A percentile compares a stretch with the other conserved stretches of the same genome.
Evolutionary conservation across 2,888 invertebrate species (phyloP).

Genomic region (Trissolcus brochymenae): DNA sequence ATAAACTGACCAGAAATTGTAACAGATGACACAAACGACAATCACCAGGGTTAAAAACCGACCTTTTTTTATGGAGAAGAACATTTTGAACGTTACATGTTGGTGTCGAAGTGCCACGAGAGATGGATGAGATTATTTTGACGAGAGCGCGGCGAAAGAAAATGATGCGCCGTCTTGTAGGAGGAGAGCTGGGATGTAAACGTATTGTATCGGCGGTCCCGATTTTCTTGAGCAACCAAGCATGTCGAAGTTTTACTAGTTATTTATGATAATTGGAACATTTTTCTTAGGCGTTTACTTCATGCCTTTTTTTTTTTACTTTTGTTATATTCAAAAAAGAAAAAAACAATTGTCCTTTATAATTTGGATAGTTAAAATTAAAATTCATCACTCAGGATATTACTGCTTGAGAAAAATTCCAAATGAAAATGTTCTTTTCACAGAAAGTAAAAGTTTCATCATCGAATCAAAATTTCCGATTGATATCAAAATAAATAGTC

Average conservation of each 20-base stretch:
- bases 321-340: too few relatives aligned
- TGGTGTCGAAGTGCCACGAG: conserved; percentile 6
- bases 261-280: conserved; percentile 26
- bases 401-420: too few relatives aligned
- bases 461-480: too few relatives aligned
- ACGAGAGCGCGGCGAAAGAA: conserved; percentile 32
- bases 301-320: too few relatives aligned
- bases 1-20: conserved; percentile 12
- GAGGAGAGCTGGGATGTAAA: conserved; percentile 29
- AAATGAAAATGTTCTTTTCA: too few relatives aligned
- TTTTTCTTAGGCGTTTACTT: too few relatives aligned
- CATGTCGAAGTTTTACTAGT: conserved; percentile 41
- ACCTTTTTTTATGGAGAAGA: not conserved
- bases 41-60: not conserved
- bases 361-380: too few relatives aligned
- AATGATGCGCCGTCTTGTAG: conserved; percentile 32
- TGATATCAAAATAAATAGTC: too few relatives aligned
- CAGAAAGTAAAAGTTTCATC: too few relatives aligned
- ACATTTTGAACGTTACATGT: conserved; percentile 3
- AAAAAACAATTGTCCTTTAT: too few relatives aligned
- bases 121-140: conserved; percentile 23
- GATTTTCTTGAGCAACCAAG: conserved; percentile 71
- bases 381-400: too few relatives aligned
- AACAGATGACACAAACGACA: conserved; percentile 10
- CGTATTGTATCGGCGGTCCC: conserved; percentile 61